A percentile compares a stretch with the other conserved stretches of the same genome.
phyloP scores from a whole-genome alignment of 2,797 vertebrate species.

The Rallus crepitans region DNA sequence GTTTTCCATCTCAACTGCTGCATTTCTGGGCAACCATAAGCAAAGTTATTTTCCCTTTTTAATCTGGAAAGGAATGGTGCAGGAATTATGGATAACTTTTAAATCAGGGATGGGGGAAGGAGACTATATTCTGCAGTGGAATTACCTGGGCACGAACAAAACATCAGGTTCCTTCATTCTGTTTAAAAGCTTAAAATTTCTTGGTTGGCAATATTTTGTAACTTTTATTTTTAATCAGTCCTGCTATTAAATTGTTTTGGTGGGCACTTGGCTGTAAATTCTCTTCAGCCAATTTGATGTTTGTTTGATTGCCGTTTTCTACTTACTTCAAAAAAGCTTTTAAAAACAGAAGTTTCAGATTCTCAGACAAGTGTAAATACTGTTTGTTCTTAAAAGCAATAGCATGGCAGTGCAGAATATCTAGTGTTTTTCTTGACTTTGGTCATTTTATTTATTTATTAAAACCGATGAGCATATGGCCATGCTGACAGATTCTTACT shows the following conservation, averaged over 20 bases:
- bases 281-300: too few relatives aligned
- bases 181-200: not conserved
- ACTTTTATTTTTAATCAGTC: not conserved
- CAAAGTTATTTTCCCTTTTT: not conserved
- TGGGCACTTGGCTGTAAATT: not conserved
- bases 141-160: not conserved
- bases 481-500: slow-evolving; percentile 52
- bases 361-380: not conserved
- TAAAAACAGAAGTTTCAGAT: not conserved
- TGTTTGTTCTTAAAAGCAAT: not conserved
- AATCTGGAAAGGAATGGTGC: not conserved
- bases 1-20: not conserved
- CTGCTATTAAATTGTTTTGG: not conserved
- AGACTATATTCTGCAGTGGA: not conserved
- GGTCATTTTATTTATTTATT: not conserved
- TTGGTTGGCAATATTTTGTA: not conserved
- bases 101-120: not conserved
- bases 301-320: too few relatives aligned
- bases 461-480: slow-evolving; percentile 51
- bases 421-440: not conserved
- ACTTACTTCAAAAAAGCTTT: not conserved
- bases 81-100: not conserved
- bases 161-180: not conserved
- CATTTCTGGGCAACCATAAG: not conserved
- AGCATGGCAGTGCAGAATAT: not conserved